A percentile compares a stretch with the other conserved stretches of the same genome.
Conservation (phyloP, 1,140 invertebrate genomes). For the Fragariocoptes setiger region DNA sequence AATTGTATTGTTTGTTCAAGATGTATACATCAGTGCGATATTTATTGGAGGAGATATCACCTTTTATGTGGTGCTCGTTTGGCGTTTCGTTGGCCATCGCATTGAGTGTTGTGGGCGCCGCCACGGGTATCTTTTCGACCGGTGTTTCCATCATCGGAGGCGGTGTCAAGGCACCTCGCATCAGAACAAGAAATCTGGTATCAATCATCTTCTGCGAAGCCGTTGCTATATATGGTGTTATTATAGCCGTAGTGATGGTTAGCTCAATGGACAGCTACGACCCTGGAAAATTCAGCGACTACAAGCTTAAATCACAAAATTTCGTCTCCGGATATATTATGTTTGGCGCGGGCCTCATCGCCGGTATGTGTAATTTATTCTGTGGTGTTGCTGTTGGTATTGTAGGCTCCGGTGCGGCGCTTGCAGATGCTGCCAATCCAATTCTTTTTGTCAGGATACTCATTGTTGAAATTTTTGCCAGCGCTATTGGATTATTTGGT, state of each 20-base stretch:
- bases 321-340: slow-evolving; percentile 35
- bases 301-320: slow-evolving; percentile 8
- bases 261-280: slow-evolving; percentile 27
- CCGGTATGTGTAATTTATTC: slow-evolving; percentile 70
- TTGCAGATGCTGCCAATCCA: slow-evolving; percentile 77
- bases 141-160: slow-evolving; percentile 83
- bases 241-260: slow-evolving; percentile 78
- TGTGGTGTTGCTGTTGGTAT: slow-evolving; percentile 84
- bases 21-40: background rate
- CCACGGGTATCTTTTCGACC: slow-evolving; percentile 76
- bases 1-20: background rate
- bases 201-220: slow-evolving; percentile 97
- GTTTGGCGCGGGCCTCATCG: slow-evolving; percentile 76
- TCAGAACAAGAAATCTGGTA: slow-evolving; percentile 97
- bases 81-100: slow-evolving; percentile 74
- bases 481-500: slow-evolving; percentile 85
- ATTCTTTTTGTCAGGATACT: slow-evolving; percentile 83
- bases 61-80: slow-evolving; percentile 68
- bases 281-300: background rate
- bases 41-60: slow-evolving; percentile 48
- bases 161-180: slow-evolving; percentile 88
- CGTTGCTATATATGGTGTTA: slow-evolving; percentile 92
- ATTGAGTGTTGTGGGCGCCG: slow-evolving; percentile 82
- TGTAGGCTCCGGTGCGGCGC: slow-evolving; percentile 70
- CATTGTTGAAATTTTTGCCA: slow-evolving; percentile 91